phyloP scores from a whole-genome alignment of 2,888 invertebrate genomes.

The Pachycephus smyrnensis region DNA sequence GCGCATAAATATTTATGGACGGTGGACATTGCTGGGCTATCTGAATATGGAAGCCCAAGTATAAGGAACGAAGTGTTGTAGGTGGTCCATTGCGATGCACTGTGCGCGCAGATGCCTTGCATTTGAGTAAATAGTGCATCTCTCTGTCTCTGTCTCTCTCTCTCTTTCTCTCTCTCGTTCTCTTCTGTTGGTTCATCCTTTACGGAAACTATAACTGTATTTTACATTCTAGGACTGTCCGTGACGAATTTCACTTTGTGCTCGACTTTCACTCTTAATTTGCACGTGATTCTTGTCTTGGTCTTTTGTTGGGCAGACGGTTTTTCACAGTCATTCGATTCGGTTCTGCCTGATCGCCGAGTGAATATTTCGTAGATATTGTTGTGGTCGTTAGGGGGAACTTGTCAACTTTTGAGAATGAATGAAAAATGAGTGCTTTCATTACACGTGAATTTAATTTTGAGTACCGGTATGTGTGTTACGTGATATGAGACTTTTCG shows the following conservation, averaged over 20 bases:
- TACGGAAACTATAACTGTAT: background rate
- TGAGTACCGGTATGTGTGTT: background rate
- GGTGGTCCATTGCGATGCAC: background rate
- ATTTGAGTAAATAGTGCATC: slow-evolving; percentile 6
- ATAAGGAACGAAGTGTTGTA: slow-evolving; percentile 13
- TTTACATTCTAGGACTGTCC: background rate
- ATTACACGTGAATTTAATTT: background rate
- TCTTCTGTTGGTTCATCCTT: background rate
- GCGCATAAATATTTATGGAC: slow-evolving; percentile 26
- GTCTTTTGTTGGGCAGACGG: background rate
- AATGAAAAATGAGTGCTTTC: background rate
- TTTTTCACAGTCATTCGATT: background rate
- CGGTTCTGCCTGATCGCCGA: background rate
- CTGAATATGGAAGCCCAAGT: slow-evolving; percentile 24
- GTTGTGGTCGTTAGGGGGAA: background rate
- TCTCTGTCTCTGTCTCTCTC: background rate
- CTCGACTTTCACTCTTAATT: background rate
- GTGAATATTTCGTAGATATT: background rate
- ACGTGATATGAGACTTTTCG: background rate
- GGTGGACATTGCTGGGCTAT: slow-evolving; percentile 21
- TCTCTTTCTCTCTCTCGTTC: no score
- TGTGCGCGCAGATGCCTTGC: background rate
- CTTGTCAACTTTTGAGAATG: background rate
- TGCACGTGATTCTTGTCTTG: background rate
- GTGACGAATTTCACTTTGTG: background rate